These are phyloP conservation scores for Melanostoma scalare DNA, from an alignment of 2,888 invertebrate species.

Conservation along the genomic window DNA sequence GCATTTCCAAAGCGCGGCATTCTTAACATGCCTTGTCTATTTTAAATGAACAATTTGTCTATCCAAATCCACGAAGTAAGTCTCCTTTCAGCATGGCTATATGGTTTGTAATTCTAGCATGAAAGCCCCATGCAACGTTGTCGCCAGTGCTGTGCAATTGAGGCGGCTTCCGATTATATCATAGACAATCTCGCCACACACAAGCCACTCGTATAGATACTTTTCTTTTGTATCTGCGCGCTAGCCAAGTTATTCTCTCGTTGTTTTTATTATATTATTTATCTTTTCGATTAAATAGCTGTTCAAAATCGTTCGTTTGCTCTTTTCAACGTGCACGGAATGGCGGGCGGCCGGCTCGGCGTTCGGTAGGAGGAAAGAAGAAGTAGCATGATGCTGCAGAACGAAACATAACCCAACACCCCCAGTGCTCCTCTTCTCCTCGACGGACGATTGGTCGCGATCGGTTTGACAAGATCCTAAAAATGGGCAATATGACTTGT, in stretches of 20 bases:
- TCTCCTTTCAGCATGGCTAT: slow-evolving; percentile 32
- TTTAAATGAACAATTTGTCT: slow-evolving; percentile 51
- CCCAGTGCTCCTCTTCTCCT: slow-evolving; percentile 2
- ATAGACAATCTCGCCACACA: slow-evolving; percentile 71
- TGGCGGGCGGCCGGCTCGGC: too few species aligned
- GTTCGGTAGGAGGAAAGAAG: slow-evolving; percentile 6
- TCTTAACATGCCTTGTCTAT: slow-evolving; percentile 35
- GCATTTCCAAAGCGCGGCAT: slow-evolving; percentile 20
- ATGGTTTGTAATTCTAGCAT: slow-evolving; percentile 47
- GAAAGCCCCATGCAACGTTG: slow-evolving; percentile 67
- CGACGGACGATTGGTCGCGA: slow-evolving; percentile 54
- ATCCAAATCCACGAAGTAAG: slow-evolving; percentile 61
- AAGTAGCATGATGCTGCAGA: slow-evolving; percentile 50
- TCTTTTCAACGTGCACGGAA: slow-evolving; percentile 1
- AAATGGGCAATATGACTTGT: slow-evolving; percentile 77
- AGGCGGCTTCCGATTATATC: slow-evolving; percentile 72
- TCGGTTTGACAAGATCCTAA: slow-evolving; percentile 75
- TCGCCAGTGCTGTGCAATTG: slow-evolving; percentile 57
- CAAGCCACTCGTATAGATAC: slow-evolving; percentile 62
- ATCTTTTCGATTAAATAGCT: slow-evolving; percentile 72
- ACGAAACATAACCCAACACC: slow-evolving; percentile 20
- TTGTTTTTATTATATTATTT: slow-evolving; percentile 65
- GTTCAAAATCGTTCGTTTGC: slow-evolving; percentile 57
- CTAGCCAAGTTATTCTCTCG: slow-evolving; percentile 28
- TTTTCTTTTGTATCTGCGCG: slow-evolving; percentile 36